Percentiles rank a stretch among this genome's conserved stretches.
phyloP scores from a whole-genome alignment of 1,140 invertebrate genomes.

The Scylla paramamosain region DNA sequence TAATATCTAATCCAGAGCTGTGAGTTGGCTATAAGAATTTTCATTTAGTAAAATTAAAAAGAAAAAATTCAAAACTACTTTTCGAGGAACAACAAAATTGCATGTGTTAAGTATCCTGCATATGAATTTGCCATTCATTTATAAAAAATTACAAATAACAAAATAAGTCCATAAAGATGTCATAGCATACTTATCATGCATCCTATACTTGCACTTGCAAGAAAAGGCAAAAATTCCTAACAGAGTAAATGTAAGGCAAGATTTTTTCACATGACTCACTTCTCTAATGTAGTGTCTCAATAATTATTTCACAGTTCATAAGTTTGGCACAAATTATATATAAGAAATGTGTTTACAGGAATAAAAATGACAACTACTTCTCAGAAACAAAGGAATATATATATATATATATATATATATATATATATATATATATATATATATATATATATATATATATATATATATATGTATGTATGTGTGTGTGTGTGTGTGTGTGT shows the following conservation, averaged over 20 bases:
- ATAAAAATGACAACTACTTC: too few relatives aligned
- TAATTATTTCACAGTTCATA: neutral
- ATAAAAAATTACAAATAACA: neutral
- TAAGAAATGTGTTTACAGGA: too few relatives aligned
- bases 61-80: neutral
- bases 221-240: constrained; percentile 33
- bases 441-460: too few relatives aligned
- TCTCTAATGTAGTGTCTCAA: neutral
- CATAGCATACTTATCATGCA: neutral
- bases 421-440: too few relatives aligned
- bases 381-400: too few relatives aligned
- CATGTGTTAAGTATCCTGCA: neutral
- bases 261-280: neutral
- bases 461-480: too few relatives aligned
- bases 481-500: too few relatives aligned
- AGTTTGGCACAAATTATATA: neutral
- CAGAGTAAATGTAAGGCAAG: constrained; percentile 46
- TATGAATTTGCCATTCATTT: neutral
- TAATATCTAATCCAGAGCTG: neutral
- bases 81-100: neutral
- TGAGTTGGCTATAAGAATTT: neutral
- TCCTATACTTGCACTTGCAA: neutral
- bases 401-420: too few relatives aligned
- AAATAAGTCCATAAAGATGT: neutral
- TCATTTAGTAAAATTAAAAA: neutral